phyloP scores from a whole-genome alignment of 2,888 invertebrate genomes.

The Ceraclea dissimilis region DNA sequence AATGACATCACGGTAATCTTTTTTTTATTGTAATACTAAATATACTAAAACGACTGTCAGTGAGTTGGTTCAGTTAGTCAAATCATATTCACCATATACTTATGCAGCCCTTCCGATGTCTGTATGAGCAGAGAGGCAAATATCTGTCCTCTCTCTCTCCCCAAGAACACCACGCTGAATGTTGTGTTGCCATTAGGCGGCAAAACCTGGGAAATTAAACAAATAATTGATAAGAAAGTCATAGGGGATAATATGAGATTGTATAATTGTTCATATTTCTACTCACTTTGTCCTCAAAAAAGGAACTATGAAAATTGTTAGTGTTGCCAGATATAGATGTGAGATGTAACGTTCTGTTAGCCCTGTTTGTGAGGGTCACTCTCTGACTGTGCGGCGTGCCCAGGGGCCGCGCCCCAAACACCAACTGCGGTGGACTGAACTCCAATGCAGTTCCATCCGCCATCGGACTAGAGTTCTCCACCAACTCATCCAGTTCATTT shows the following conservation, averaged over 20 bases:
- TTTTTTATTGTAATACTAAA: no score
- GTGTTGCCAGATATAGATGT: constrained; percentile 92
- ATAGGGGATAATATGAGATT: not conserved
- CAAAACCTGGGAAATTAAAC: constrained; percentile 61
- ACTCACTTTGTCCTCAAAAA: constrained; percentile 87
- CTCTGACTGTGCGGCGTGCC: constrained; percentile 80
- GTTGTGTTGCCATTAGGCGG: constrained; percentile 88
- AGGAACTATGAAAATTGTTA: constrained; percentile 93
- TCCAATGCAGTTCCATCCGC: constrained; percentile 31
- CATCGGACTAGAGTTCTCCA: constrained; percentile 1
- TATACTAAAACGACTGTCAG: no score
- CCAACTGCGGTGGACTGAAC: constrained; percentile 45
- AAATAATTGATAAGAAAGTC: constrained; percentile 6
- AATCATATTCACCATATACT: constrained; percentile 84
- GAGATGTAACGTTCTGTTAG: constrained; percentile 84
- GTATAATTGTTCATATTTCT: no score
- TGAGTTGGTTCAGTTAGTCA: no score
- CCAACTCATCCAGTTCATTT: constrained; percentile 4
- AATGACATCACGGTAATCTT: no score
- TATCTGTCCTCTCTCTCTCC: constrained; percentile 81
- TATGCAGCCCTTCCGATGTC: constrained; percentile 87
- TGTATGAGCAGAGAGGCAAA: constrained; percentile 87
- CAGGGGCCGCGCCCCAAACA: constrained; percentile 61
- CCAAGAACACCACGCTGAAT: constrained; percentile 93
- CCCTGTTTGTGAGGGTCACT: constrained; percentile 82